Percentiles rank a stretch among this genome's conserved stretches.
These are phyloP conservation scores for Pseudococcus viburni DNA, from an alignment of 2,888 invertebrate genomes.

Conservation along the genomic window DNA sequence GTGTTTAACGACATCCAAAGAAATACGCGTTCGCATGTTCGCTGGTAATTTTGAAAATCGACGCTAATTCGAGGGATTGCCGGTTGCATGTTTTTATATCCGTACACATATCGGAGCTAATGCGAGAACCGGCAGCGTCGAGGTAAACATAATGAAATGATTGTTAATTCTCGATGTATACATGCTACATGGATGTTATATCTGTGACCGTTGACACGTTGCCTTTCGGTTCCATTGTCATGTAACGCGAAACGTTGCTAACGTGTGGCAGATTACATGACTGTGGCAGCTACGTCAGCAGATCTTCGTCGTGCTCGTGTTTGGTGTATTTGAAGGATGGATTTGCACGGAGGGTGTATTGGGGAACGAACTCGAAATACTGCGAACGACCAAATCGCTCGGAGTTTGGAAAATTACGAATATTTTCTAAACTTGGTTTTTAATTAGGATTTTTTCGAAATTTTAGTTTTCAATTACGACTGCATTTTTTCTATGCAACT, in stretches of 20 bases:
- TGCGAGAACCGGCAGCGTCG: background rate
- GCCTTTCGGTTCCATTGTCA: slow-evolving; percentile 6
- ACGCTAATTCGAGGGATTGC: background rate
- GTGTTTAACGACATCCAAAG: background rate
- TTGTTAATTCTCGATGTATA: slow-evolving; percentile 14
- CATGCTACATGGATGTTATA: background rate
- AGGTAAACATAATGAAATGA: slow-evolving; percentile 26
- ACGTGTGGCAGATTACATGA: slow-evolving; percentile 13
- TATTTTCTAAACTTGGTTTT: too few relatives aligned
- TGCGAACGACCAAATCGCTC: too few relatives aligned
- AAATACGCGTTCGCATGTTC: slow-evolving; percentile 12
- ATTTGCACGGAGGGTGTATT: too few relatives aligned
- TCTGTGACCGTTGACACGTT: slow-evolving; percentile 43
- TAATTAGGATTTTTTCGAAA: too few relatives aligned
- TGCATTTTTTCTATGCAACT: too few relatives aligned
- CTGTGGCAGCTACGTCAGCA: background rate
- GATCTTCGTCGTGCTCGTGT: background rate
- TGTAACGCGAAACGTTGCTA: background rate
- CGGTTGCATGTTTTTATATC: slow-evolving; percentile 27
- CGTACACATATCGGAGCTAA: background rate
- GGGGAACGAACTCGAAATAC: too few relatives aligned
- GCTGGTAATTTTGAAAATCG: slow-evolving; percentile 9
- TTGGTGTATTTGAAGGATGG: too few relatives aligned
- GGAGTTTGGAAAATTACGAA: too few relatives aligned
- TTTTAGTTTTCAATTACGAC: too few relatives aligned